phyloP scores from a whole-genome alignment of 2,888 invertebrate genomes.

The Lomographa bimaculata region DNA sequence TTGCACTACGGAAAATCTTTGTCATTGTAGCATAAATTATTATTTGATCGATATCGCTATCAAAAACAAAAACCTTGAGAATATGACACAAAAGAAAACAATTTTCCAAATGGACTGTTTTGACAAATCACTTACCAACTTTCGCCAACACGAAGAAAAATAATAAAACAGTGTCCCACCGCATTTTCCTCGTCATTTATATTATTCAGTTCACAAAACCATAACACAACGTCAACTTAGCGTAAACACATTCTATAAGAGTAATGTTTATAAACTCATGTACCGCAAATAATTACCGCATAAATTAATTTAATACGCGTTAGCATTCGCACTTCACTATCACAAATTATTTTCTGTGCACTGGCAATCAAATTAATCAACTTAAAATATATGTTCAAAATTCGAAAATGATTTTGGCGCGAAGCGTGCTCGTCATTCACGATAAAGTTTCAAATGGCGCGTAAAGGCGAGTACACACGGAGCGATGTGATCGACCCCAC shows the following conservation, averaged over 20 bases:
- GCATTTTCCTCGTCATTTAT: constrained; percentile 55
- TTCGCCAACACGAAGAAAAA: constrained; percentile 51
- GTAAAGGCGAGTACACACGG: constrained; percentile 62
- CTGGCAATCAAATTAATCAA: constrained; percentile 16
- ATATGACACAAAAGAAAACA: constrained; percentile 17
- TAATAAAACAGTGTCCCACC: constrained; percentile 55
- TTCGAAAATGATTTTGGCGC: constrained; percentile 54
- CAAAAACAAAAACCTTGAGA: constrained; percentile 20
- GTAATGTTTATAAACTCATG: constrained; percentile 22
- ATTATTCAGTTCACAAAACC: constrained; percentile 45
- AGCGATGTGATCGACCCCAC: constrained; percentile 79
- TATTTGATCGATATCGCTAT: constrained; percentile 1
- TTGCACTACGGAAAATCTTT: too few relatives aligned
- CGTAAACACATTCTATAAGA: constrained; percentile 21
- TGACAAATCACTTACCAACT: constrained; percentile 59
- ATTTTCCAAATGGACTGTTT: constrained; percentile 20
- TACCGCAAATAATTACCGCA: constrained; percentile 22
- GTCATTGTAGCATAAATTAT: too few relatives aligned
- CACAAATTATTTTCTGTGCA: constrained; percentile 18
- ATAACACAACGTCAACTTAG: constrained; percentile 35
- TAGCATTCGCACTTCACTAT: constrained; percentile 23
- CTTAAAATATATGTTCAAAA: constrained; percentile 30
- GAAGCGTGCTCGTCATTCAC: constrained; percentile 53
- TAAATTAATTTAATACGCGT: constrained; percentile 11
- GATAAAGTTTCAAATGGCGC: constrained; percentile 56